Conservation (phyloP, 2,113 vertebrate genomes). For the Passerina amoena region DNA sequence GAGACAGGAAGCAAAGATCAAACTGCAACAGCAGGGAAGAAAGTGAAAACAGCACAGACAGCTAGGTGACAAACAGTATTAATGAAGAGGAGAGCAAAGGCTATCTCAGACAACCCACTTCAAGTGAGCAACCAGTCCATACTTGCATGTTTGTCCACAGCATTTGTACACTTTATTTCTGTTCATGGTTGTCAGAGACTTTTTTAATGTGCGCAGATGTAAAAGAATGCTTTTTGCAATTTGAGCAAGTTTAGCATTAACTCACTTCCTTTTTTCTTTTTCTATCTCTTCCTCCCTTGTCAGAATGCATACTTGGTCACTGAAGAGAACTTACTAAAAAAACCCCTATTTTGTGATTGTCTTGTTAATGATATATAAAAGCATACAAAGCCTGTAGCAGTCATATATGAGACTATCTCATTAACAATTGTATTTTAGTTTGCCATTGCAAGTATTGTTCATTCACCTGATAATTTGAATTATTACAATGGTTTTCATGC, state of each 20-base stretch:
- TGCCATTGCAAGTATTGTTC: not conserved
- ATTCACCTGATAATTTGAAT: not conserved
- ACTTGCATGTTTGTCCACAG: not conserved
- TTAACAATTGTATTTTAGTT: not conserved
- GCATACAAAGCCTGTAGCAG: not conserved
- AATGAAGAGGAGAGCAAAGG: not conserved
- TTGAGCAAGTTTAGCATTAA: not conserved
- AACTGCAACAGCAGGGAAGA: not conserved
- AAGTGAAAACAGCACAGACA: not conserved
- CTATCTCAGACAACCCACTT: not conserved
- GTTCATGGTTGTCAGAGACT: not conserved
- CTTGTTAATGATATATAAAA: not conserved
- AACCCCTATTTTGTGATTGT: rapidly evolving
- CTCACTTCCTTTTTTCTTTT: not conserved
- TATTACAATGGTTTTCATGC: not conserved
- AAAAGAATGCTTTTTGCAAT: not conserved
- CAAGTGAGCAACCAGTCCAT: not conserved
- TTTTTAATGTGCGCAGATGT: not conserved
- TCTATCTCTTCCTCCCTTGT: not conserved
- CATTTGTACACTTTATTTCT: not conserved
- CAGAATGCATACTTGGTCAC: not conserved
- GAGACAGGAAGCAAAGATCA: constrained; percentile 12
- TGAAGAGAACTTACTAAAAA: not conserved
- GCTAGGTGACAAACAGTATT: not conserved
- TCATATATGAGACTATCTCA: not conserved